Conservation (phyloP, 1,140 invertebrate species). For the Steinernema khuongi region DNA sequence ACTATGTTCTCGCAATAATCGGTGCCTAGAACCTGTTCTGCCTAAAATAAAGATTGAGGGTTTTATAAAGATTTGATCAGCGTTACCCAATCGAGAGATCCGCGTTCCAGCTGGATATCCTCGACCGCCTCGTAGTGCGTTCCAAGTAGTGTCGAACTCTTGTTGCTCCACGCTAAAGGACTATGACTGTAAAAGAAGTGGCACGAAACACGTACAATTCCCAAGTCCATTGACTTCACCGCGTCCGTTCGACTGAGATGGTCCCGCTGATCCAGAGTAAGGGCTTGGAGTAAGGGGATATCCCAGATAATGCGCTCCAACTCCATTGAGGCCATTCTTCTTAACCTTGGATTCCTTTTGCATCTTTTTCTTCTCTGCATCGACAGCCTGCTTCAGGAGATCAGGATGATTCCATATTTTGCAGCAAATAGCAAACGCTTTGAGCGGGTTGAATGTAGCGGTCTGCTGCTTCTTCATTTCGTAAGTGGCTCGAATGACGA, state of each 20-base stretch:
- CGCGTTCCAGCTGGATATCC: conserved; percentile 37
- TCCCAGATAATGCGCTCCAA: too few relatives aligned
- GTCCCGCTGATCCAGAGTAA: too few relatives aligned
- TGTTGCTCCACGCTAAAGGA: too few relatives aligned
- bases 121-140: conserved; percentile 27
- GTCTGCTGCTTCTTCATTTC: conserved; percentile 78
- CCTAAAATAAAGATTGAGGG: conserved; percentile 63
- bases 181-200: too few relatives aligned
- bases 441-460: conserved; percentile 78
- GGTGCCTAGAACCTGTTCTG: conserved; percentile 72
- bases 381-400: conserved; percentile 77
- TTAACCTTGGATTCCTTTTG: conserved; percentile 28
- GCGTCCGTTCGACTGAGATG: too few relatives aligned
- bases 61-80: conserved; percentile 1
- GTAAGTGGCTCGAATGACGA: conserved; percentile 68
- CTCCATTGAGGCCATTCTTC: conserved; percentile 64
- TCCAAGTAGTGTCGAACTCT: too few relatives aligned
- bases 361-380: conserved; percentile 70
- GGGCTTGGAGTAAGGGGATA: too few relatives aligned
- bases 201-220: too few relatives aligned
- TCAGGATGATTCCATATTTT: conserved; percentile 99
- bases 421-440: conserved; percentile 87
- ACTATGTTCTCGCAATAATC: conserved; percentile 80
- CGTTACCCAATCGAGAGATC: neutral
- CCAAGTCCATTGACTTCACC: too few relatives aligned